These are phyloP conservation scores for Schizopygopsis malacanthus DNA, from an alignment of 2,797 vertebrate species.

Conservation along the genomic window DNA sequence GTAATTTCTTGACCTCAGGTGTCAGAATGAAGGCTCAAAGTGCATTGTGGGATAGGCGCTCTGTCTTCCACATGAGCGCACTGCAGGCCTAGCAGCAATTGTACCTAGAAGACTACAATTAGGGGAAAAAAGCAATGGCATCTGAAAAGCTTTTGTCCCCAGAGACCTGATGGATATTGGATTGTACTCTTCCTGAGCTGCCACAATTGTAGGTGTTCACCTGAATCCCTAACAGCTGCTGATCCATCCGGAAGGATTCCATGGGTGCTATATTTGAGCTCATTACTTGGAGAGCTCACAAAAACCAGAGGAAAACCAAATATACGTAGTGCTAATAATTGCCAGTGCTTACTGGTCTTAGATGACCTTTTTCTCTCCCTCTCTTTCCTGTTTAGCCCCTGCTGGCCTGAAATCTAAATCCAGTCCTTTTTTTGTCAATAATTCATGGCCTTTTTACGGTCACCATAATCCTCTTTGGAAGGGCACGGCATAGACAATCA, in stretches of 20 bases:
- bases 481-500: constrained; percentile 53
- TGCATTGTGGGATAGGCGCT: constrained; percentile 4
- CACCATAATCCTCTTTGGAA: constrained; percentile 70
- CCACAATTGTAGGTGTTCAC: constrained; percentile 11
- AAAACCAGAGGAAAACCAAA: background rate
- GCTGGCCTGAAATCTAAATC: constrained; percentile 68
- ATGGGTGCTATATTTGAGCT: constrained; percentile 25
- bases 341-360: background rate
- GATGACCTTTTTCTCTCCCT: constrained; percentile 31
- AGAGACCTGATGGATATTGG: constrained; percentile 28
- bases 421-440: constrained; percentile 69
- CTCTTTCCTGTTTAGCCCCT: background rate
- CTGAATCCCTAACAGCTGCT: constrained; percentile 24
- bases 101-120: constrained; percentile 7
- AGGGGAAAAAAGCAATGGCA: constrained; percentile 1
- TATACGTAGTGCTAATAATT: background rate
- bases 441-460: constrained; percentile 71
- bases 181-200: constrained; percentile 14
- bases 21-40: background rate
- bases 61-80: constrained; percentile 13
- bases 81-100: background rate
- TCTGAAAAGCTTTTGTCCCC: constrained; percentile 32
- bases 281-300: background rate
- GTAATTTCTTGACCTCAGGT: background rate
- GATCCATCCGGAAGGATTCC: constrained; percentile 24